phyloP scores from a whole-genome alignment of 2,797 vertebrate genomes.

The Acrossocheilus wenchowensis region DNA sequence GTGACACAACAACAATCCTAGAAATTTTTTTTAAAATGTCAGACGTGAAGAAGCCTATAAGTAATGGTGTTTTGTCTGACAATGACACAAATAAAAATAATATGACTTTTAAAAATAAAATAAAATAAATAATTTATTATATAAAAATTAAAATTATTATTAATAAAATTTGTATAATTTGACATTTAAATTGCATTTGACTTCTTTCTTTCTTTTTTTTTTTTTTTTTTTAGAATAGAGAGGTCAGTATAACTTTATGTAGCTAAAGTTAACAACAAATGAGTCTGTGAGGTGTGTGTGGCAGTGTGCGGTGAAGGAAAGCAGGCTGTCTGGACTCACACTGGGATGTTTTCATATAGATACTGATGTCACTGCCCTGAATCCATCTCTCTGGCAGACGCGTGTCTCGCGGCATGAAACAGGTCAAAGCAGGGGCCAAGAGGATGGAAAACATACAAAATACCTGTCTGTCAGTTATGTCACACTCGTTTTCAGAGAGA shows the following conservation, averaged over 20 bases:
- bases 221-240: background rate
- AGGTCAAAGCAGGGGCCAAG: conserved; percentile 41
- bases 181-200: too few relatives aligned
- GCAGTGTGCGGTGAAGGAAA: conserved; percentile 8
- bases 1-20: conserved; percentile 21
- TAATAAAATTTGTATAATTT: too few relatives aligned
- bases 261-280: background rate
- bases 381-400: conserved; percentile 11
- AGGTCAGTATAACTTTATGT: too few relatives aligned
- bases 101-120: background rate
- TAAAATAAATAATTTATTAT: too few relatives aligned
- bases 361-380: conserved; percentile 21
- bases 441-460: conserved; percentile 33
- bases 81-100: conserved; percentile 13
- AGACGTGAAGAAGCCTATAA: background rate
- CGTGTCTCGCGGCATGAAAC: conserved; percentile 27
- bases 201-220: too few relatives aligned
- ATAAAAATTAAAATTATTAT: too few relatives aligned
- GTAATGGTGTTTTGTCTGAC: background rate
- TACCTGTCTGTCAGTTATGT: conserved; percentile 38
- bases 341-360: conserved; percentile 26
- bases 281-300: background rate
- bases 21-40: background rate
- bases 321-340: conserved; percentile 29
- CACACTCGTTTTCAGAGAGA: background rate